phyloP scores from a whole-genome alignment of 2,888 invertebrate species.

The Spilosoma lubricipeda region DNA sequence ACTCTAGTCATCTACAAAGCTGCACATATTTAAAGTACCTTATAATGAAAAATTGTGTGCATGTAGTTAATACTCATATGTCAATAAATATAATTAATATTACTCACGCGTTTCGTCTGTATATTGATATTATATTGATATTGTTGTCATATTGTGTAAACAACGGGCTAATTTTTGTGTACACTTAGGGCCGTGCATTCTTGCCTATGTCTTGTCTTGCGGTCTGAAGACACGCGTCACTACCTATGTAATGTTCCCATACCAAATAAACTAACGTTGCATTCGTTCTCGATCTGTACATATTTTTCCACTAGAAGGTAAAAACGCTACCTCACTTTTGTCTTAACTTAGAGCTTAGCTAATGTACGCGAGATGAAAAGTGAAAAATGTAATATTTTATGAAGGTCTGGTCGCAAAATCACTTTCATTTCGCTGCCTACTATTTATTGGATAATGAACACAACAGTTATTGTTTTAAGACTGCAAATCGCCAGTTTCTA shows the following conservation, averaged over 20 bases:
- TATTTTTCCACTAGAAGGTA: slow-evolving; percentile 84
- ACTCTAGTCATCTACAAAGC: slow-evolving; percentile 85
- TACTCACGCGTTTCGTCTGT: slow-evolving; percentile 72
- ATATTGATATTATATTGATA: slow-evolving; percentile 67
- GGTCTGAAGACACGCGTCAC: slow-evolving; percentile 55
- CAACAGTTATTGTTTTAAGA: slow-evolving; percentile 72
- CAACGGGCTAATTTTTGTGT: slow-evolving; percentile 60
- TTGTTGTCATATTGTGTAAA: slow-evolving; percentile 54
- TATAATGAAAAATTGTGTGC: slow-evolving; percentile 73
- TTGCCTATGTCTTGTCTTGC: slow-evolving; percentile 51
- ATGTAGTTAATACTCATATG: slow-evolving; percentile 81
- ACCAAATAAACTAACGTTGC: slow-evolving; percentile 74
- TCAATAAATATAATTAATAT: slow-evolving; percentile 71
- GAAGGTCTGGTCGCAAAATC: slow-evolving; percentile 38
- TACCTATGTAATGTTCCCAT: slow-evolving; percentile 63
- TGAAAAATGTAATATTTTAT: slow-evolving; percentile 52
- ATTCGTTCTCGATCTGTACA: slow-evolving; percentile 80
- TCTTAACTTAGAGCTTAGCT: slow-evolving; percentile 83
- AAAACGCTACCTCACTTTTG: slow-evolving; percentile 85
- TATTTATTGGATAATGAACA: slow-evolving; percentile 45
- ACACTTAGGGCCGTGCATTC: slow-evolving; percentile 46
- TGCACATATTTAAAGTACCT: slow-evolving; percentile 80
- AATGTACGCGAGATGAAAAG: slow-evolving; percentile 54
- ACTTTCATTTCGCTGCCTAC: slow-evolving; percentile 48
- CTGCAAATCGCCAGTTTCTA: slow-evolving; percentile 83